phyloP scores from a whole-genome alignment of 2,797 vertebrate species.

The Gallinago nigripennis region DNA sequence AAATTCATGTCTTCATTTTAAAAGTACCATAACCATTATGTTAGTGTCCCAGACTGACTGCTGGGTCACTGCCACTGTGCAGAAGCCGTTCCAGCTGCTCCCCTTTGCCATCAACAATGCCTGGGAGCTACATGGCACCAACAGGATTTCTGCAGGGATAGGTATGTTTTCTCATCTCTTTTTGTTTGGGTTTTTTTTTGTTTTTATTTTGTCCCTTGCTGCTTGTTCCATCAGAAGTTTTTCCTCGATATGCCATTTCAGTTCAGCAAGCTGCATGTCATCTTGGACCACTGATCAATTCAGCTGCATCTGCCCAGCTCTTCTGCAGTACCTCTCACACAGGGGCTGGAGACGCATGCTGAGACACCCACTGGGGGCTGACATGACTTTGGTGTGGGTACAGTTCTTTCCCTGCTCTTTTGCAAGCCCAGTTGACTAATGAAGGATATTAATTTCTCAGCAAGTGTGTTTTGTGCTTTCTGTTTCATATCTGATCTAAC shows the following conservation, averaged over 20 bases:
- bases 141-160: not conserved
- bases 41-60: not conserved
- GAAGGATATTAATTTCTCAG: conserved; percentile 9
- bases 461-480: not conserved
- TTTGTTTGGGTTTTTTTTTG: not conserved
- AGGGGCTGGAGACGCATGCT: not conserved
- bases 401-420: not conserved
- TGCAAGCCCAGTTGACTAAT: not conserved
- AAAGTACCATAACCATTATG: not conserved
- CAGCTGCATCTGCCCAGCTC: not conserved
- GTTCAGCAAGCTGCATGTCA: not conserved
- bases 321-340: not conserved
- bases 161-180: not conserved
- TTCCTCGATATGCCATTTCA: not conserved
- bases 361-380: not conserved
- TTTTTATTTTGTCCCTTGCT: not conserved
- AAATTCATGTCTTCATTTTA: not conserved
- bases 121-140: not conserved
- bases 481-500: not conserved
- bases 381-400: not conserved
- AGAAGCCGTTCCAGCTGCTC: not conserved
- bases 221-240: not conserved
- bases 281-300: not conserved
- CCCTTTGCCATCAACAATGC: not conserved
- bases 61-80: not conserved